Evolutionary conservation across 1,140 invertebrate species (phyloP).

Genomic region (Brachionus manjavacas): DNA sequence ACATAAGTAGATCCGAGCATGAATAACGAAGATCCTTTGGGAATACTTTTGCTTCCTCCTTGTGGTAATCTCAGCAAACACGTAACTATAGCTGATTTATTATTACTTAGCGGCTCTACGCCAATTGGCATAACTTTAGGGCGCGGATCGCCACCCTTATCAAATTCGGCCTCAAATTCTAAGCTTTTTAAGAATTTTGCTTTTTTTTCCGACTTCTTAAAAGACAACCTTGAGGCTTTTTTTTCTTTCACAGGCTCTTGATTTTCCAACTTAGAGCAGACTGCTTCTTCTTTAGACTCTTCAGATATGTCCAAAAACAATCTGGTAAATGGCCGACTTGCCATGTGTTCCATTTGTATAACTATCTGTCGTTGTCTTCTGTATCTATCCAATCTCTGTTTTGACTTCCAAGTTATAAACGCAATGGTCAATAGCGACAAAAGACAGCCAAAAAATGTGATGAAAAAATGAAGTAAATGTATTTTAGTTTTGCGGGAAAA

Average conservation of each 20-base stretch:
- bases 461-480: conserved; percentile 32
- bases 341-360: conserved; percentile 41
- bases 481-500: conserved; percentile 37
- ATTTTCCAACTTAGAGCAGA: not conserved
- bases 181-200: not conserved
- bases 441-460: conserved; percentile 33
- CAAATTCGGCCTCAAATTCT: not conserved
- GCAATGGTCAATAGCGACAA: conserved; percentile 13
- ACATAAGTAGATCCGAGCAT: conserved; percentile 30
- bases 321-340: conserved; percentile 24
- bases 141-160: not conserved
- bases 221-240: not conserved
- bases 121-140: conserved; percentile 24
- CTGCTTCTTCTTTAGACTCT: not conserved
- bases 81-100: conserved; percentile 37
- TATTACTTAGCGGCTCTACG: conserved; percentile 19
- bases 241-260: not conserved
- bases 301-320: conserved; percentile 13
- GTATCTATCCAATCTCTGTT: conserved; percentile 26
- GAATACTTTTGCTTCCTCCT: not conserved
- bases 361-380: conserved; percentile 38
- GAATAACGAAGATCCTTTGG: conserved; percentile 35
- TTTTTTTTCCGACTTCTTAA: conserved; percentile 13
- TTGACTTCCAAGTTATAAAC: conserved; percentile 40
- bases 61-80: conserved; percentile 27